These are phyloP conservation scores for Hipposideros larvatus DNA, from an alignment of 2,797 vertebrate species.

Conservation along the genomic window DNA sequence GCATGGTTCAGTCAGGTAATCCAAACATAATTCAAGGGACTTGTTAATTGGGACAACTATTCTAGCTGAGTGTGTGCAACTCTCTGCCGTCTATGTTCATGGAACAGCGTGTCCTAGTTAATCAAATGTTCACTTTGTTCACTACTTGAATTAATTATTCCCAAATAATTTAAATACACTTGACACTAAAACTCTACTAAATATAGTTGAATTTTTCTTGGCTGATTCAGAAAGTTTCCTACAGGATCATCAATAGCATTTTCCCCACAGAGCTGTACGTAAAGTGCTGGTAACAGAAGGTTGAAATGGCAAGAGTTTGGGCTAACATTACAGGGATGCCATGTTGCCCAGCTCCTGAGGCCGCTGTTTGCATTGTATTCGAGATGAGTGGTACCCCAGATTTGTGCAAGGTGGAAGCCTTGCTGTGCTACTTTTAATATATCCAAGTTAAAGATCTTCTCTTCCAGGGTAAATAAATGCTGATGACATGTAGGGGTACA, in stretches of 20 bases:
- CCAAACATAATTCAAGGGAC: neutral
- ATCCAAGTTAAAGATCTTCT: neutral
- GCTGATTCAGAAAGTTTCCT: neutral
- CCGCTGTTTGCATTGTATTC: neutral
- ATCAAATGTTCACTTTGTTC: slow-evolving; percentile 23
- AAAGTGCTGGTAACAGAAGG: neutral
- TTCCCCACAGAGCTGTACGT: neutral
- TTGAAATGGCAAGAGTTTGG: neutral
- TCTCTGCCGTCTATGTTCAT: neutral
- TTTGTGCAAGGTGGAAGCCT: neutral
- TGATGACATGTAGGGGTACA: neutral
- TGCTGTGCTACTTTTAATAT: neutral
- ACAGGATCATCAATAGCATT: neutral
- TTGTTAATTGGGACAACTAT: neutral
- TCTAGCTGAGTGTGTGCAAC: neutral
- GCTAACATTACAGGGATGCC: neutral
- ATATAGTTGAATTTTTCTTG: neutral
- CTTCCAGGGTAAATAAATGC: slow-evolving; percentile 27
- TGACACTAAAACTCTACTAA: slow-evolving; percentile 4
- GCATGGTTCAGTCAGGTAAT: neutral
- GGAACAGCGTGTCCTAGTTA: neutral
- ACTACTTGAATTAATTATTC: neutral
- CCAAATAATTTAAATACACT: slow-evolving; percentile 51
- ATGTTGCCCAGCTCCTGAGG: neutral
- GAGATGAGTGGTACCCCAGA: neutral